phyloP scores from a whole-genome alignment of 2,113 vertebrate species.

The Eulemur rufifrons region DNA sequence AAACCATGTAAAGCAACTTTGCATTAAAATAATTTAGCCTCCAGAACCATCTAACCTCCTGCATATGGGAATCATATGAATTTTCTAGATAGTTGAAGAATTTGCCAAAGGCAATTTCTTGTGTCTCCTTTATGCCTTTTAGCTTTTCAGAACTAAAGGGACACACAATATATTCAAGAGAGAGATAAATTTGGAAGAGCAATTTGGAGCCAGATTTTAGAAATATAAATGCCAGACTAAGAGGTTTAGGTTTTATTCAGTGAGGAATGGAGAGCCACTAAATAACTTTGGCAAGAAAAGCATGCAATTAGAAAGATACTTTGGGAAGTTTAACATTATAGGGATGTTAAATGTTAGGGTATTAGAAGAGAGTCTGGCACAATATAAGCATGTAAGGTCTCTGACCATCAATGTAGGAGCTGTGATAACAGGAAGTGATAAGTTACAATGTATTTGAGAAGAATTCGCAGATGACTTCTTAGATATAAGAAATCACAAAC shows the following conservation, averaged over 20 bases:
- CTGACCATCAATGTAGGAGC: background rate
- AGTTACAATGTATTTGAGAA: background rate
- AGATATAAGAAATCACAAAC: background rate
- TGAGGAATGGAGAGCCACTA: background rate
- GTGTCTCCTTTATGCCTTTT: background rate
- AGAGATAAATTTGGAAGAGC: background rate
- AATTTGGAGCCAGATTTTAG: background rate
- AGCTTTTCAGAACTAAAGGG: background rate
- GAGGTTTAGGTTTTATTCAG: slow-evolving; percentile 13
- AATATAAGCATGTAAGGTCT: background rate
- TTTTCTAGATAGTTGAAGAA: slow-evolving; percentile 32
- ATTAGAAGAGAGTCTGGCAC: background rate
- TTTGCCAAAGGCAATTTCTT: slow-evolving; percentile 25
- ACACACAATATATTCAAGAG: background rate
- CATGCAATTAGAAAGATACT: background rate
- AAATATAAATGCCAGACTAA: slow-evolving; percentile 25
- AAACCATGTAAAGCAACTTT: background rate
- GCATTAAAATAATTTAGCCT: background rate
- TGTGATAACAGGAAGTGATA: background rate
- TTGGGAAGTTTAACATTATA: background rate
- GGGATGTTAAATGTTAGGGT: background rate
- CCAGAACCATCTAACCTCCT: background rate
- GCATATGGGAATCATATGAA: background rate
- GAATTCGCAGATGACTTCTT: background rate
- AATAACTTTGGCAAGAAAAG: slow-evolving; percentile 2